phyloP scores from a whole-genome alignment of 1,140 invertebrate genomes.

The Dendroctonus ponderosae region DNA sequence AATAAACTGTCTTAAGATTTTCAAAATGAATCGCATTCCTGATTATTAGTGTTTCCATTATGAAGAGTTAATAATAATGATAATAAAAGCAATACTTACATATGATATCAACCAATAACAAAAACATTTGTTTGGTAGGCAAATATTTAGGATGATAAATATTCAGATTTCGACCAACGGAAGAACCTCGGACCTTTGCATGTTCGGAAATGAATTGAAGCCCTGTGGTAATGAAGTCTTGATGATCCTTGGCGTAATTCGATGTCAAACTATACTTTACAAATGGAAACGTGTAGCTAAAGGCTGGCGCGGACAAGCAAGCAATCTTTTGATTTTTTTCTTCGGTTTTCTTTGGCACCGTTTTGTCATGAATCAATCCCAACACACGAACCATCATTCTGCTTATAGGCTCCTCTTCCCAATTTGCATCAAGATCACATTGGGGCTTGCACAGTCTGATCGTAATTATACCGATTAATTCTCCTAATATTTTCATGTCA shows the following conservation, averaged over 20 bases:
- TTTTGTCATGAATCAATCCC: constrained; percentile 55
- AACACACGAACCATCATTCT: constrained; percentile 57
- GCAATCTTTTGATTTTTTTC: constrained; percentile 37
- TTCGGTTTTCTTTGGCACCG: constrained; percentile 36
- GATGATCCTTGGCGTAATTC: constrained; percentile 54
- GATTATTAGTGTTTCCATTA: too few relatives aligned
- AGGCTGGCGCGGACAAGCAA: constrained; percentile 66
- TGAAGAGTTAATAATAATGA: neutral
- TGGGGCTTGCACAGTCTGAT: constrained; percentile 71
- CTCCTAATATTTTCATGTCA: constrained; percentile 54
- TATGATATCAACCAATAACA: constrained; percentile 77
- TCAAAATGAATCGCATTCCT: too few relatives aligned
- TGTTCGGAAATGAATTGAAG: constrained; percentile 73
- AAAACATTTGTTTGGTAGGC: constrained; percentile 78
- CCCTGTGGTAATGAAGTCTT: constrained; percentile 61
- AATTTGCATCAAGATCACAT: constrained; percentile 73
- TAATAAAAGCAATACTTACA: constrained; percentile 52
- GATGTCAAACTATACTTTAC: constrained; percentile 65
- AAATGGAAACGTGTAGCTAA: constrained; percentile 80
- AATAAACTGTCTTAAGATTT: too few relatives aligned
- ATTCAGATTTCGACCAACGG: constrained; percentile 52
- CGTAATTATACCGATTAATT: constrained; percentile 66
- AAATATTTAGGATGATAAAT: constrained; percentile 71
- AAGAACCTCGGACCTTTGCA: constrained; percentile 60
- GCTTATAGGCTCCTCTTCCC: constrained; percentile 67